Percentiles rank a stretch among this genome's conserved stretches.
These are phyloP conservation scores for Cyclura pinguis DNA, from an alignment of 2,797 vertebrate genomes.

Conservation along the genomic window DNA sequence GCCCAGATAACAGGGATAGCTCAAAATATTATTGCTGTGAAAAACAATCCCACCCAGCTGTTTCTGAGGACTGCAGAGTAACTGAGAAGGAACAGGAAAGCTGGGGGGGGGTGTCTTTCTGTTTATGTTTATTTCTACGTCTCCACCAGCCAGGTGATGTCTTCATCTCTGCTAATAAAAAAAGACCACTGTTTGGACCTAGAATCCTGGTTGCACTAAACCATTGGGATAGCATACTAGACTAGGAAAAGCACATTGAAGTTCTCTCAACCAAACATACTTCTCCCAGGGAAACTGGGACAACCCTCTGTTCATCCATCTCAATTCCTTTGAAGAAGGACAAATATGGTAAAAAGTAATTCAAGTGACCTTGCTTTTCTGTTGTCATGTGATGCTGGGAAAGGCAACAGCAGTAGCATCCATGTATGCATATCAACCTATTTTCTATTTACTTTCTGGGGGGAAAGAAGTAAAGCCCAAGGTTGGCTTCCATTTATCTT, in stretches of 20 bases:
- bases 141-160: too few species aligned
- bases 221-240: background rate
- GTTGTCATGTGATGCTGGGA: constrained; percentile 36
- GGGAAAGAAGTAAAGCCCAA: constrained; percentile 28
- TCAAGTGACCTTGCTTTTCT: constrained; percentile 38
- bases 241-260: background rate
- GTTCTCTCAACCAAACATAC: background rate
- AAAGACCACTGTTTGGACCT: background rate
- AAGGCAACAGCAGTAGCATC: background rate
- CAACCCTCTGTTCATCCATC: background rate
- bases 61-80: background rate
- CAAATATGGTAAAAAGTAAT: background rate
- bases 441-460: constrained; percentile 69
- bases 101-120: too few species aligned
- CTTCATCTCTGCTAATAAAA: too few species aligned
- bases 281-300: background rate
- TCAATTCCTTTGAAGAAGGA: background rate
- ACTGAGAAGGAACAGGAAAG: background rate
- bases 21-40: background rate
- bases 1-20: background rate
- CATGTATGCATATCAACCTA: constrained; percentile 39
- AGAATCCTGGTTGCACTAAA: background rate
- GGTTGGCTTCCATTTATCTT: constrained; percentile 77
- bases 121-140: too few species aligned
- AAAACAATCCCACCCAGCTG: background rate